A percentile compares a stretch with the other conserved stretches of the same genome.
phyloP scores from a whole-genome alignment of 2,797 vertebrate genomes.

The Sorex maritimensis region DNA sequence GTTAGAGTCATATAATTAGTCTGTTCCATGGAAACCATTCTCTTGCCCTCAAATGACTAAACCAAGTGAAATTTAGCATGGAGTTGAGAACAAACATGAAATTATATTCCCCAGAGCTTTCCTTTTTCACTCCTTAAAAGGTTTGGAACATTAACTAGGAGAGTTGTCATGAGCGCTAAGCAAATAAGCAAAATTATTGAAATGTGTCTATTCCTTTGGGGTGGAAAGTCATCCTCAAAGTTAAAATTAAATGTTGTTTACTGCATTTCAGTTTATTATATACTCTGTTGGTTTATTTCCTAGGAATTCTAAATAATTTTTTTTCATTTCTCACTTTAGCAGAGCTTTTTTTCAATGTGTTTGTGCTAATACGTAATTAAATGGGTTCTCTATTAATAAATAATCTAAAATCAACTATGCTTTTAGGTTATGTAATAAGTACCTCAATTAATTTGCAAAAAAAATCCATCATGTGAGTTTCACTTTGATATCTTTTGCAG shows the following conservation, averaged over 20 bases:
- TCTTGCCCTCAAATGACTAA: constrained; percentile 51
- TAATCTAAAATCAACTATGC: constrained; percentile 14
- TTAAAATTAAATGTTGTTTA: constrained; percentile 78
- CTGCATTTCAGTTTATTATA: not conserved
- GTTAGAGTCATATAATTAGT: constrained; percentile 48
- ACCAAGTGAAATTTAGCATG: constrained; percentile 65
- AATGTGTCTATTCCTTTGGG: constrained; percentile 50
- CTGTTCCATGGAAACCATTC: constrained; percentile 59
- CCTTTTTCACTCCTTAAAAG: constrained; percentile 71
- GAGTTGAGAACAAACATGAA: constrained; percentile 66
- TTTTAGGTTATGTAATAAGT: not conserved
- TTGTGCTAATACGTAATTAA: not conserved
- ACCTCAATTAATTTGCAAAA: constrained; percentile 14
- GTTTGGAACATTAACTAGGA: constrained; percentile 63
- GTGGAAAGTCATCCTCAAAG: constrained; percentile 6
- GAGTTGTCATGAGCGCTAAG: constrained; percentile 66
- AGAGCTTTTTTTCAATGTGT: not conserved
- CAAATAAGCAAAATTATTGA: constrained; percentile 64
- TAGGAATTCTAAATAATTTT: constrained; percentile 50
- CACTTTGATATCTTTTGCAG: not conserved
- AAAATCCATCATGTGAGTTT: not conserved
- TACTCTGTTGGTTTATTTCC: constrained; percentile 8
- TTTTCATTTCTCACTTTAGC: not conserved
- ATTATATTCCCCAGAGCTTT: constrained; percentile 54
- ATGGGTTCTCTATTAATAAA: not conserved